Evolutionary conservation across 2,888 invertebrate species (phyloP).

Genomic region (Spatulosminthurus flaviceps): DNA sequence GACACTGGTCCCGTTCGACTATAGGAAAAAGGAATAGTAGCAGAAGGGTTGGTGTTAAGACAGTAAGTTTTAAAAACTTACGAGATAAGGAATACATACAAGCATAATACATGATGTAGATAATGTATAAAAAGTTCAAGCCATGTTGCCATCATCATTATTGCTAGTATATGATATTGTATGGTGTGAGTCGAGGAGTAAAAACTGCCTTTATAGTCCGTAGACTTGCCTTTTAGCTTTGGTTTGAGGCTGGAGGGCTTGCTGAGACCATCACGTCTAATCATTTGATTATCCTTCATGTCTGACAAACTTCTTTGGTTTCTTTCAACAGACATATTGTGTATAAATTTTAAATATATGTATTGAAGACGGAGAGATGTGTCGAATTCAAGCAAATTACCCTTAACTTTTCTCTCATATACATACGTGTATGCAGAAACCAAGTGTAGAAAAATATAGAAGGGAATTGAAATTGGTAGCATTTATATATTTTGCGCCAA

Average conservation of each 20-base stretch:
- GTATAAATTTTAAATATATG: too few species aligned
- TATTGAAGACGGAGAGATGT: neutral
- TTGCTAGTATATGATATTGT: too few species aligned
- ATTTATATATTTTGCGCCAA: neutral
- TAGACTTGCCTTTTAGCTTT: constrained; percentile 19
- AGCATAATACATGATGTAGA: neutral
- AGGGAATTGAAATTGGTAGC: neutral
- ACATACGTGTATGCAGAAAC: neutral
- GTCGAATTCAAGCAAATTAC: neutral
- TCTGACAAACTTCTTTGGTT: constrained; percentile 4
- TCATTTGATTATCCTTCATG: constrained; percentile 27
- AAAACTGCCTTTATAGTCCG: neutral
- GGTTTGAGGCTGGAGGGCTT: constrained; percentile 23
- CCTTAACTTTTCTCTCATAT: neutral
- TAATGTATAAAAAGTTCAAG: neutral
- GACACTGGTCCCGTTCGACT: too few species aligned
- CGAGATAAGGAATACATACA: neutral
- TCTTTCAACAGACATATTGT: too few species aligned
- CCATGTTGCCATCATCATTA: constrained; percentile 1
- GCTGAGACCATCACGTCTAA: constrained; percentile 21
- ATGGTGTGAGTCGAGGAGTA: too few species aligned
- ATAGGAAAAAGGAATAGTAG: too few species aligned
- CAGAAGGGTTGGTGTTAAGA: too few species aligned
- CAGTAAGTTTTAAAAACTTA: too few species aligned
- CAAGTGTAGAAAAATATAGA: neutral